Evolutionary conservation across 2,797 vertebrate genomes (phyloP), one percentile per base, ranked within the genome.

Genomic region (Rhinatrema bivittatum): DNA sequence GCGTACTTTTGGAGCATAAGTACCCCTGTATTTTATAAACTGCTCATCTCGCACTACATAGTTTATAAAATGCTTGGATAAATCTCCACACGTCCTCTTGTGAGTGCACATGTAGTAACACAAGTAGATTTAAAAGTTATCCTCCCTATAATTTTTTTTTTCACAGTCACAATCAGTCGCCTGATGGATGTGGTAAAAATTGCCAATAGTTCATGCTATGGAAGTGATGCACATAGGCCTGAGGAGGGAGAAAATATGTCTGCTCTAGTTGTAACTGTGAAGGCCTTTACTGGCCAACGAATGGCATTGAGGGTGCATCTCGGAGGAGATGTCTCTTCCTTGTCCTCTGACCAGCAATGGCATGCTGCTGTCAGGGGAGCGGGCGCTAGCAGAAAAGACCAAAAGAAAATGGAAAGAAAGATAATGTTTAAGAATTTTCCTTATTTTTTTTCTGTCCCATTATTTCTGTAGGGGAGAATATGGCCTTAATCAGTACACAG

Each of bases 401-500:
- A n/a, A 43, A 1, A 2, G 24, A 2, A 16, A 11, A 5, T 7
- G 1, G 3, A 32, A 36, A 15, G 47, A 20, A 18, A 31, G 3
- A 15, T 1, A 40, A 46, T 29, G 1, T 1, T 3, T 23, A 22
- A 6, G 5, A 2, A 27, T 4, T 40, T 9, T 16, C 10, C 10
- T 5, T 25, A 9, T 32, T n/a, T 40, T 55, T 29, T 25, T 50
- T 2, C 7, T 27, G 7, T 14, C 30, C 47, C 70, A 35, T 68
- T 7, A 39, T 53, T 38, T 57, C 34, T 74, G 28, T 61, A 93
- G 90, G 63, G 88, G 90, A 39, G 86, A 93, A 72, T 85, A 89
- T 2, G 86, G 87, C 36, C 58, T 93, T 46, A 81, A 86, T 10
- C 85, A 91, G 60, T 94, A 94, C 39, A 90, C 82, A 14, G 90